Conservation (phyloP, 1,140 invertebrate genomes). For the Luehdorfia chinensis region DNA sequence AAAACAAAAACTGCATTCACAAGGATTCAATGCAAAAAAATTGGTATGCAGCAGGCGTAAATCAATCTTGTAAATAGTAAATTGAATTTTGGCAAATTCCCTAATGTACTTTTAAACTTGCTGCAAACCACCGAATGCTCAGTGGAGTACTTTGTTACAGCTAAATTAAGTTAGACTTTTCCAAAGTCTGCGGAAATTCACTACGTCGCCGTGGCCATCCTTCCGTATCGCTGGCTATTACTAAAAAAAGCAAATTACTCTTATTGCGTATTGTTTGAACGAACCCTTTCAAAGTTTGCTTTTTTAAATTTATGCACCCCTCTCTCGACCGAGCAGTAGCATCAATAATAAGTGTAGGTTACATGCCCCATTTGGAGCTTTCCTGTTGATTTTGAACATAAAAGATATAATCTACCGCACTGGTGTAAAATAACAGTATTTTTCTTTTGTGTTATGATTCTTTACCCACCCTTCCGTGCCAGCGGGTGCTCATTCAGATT, state of each 20-base stretch:
- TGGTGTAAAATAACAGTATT: slow-evolving; percentile 74
- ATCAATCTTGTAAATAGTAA: slow-evolving; percentile 25
- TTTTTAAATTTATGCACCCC: slow-evolving; percentile 73
- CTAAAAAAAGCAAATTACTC: slow-evolving; percentile 57
- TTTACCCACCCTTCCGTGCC: slow-evolving; percentile 44
- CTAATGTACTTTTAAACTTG: slow-evolving; percentile 45
- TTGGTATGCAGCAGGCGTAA: slow-evolving; percentile 24
- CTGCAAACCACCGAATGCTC: slow-evolving; percentile 28
- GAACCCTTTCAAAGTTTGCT: slow-evolving; percentile 64
- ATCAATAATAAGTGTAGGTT: slow-evolving; percentile 74
- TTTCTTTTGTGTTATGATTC: slow-evolving; percentile 71
- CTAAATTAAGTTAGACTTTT: slow-evolving; percentile 53
- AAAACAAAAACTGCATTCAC: no score
- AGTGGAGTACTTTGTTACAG: slow-evolving; percentile 35
- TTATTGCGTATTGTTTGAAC: slow-evolving; percentile 45
- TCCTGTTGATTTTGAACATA: slow-evolving; percentile 75
- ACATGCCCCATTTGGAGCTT: slow-evolving; percentile 73
- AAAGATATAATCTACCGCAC: slow-evolving; percentile 74
- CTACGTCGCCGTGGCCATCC: slow-evolving; percentile 9
- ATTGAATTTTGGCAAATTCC: slow-evolving; percentile 26
- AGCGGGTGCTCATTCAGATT: slow-evolving; percentile 45
- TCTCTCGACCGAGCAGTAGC: slow-evolving; percentile 37
- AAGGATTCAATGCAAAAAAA: slow-evolving; percentile 3
- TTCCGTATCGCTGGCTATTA: slow-evolving; percentile 31
- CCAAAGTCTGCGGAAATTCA: slow-evolving; percentile 25